These are phyloP conservation scores for Euwallacea fornicatus DNA, from an alignment of 1,140 invertebrate genomes.

Conservation along the genomic window DNA sequence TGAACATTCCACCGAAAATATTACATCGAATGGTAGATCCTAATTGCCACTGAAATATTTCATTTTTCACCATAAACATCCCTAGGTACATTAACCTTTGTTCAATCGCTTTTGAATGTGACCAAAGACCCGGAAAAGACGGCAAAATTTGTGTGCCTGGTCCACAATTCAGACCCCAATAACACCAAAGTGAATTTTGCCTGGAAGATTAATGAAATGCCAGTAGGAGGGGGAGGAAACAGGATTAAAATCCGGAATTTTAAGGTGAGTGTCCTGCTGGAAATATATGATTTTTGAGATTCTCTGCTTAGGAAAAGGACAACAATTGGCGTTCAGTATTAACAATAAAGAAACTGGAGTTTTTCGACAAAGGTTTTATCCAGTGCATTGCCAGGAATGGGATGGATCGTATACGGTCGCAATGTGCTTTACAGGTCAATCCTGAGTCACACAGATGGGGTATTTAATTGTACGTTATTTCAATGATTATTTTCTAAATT, in stretches of 20 bases:
- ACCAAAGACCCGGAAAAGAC: constrained; percentile 65
- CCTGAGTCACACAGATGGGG: constrained; percentile 40
- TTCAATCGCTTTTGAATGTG: constrained; percentile 60
- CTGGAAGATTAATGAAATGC: constrained; percentile 72
- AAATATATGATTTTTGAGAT: constrained; percentile 1
- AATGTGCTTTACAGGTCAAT: constrained; percentile 62
- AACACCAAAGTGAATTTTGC: constrained; percentile 59
- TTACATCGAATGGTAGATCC: constrained; percentile 44
- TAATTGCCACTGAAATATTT: not conserved
- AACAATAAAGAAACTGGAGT: constrained; percentile 63
- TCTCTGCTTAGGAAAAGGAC: constrained; percentile 40
- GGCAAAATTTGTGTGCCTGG: constrained; percentile 68
- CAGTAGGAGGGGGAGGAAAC: constrained; percentile 53
- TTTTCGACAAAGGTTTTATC: constrained; percentile 70
- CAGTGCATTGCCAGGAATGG: constrained; percentile 67
- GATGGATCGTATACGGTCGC: constrained; percentile 62
- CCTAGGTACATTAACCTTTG: constrained; percentile 53
- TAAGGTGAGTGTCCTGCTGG: constrained; percentile 32
- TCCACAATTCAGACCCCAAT: constrained; percentile 50
- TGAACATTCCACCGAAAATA: constrained; percentile 40
- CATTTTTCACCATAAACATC: constrained; percentile 14
- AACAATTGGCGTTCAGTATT: constrained; percentile 56
- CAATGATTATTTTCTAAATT: constrained; percentile 11
- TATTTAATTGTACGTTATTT: constrained; percentile 9
- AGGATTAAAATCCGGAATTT: constrained; percentile 58